Conservation (phyloP, 2,888 invertebrate genomes). For the Torymus tubicola region DNA sequence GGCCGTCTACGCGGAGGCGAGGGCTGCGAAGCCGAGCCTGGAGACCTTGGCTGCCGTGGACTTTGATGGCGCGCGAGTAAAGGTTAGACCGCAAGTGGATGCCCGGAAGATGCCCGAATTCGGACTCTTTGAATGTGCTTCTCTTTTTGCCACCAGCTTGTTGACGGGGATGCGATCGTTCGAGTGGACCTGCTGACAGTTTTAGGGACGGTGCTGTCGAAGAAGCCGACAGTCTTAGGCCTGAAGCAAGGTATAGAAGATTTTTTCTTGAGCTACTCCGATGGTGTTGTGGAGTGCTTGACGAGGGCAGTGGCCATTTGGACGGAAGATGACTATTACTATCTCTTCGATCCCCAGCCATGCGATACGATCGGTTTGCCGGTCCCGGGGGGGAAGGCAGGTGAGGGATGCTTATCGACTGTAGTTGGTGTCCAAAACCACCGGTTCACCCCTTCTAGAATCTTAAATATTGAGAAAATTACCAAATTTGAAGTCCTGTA, state of each 20-base stretch:
- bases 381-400: conserved; percentile 60
- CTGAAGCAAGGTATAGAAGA: conserved; percentile 67
- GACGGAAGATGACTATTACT: conserved; percentile 79
- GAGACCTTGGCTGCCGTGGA: conserved; percentile 68
- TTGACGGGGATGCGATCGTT: conserved; percentile 63
- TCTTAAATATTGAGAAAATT: too few species aligned
- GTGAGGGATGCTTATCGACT: background rate
- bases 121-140: background rate
- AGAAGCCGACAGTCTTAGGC: conserved; percentile 64
- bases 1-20: conserved; percentile 61
- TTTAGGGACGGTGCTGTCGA: conserved; percentile 69
- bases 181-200: conserved; percentile 69
- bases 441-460: too few species aligned
- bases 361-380: conserved; percentile 71
- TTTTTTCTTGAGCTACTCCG: conserved; percentile 68
- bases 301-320: conserved; percentile 78
- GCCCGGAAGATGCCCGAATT: background rate
- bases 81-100: conserved; percentile 8
- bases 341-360: conserved; percentile 80
- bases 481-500: too few species aligned
- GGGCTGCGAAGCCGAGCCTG: conserved; percentile 63
- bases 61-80: conserved; percentile 61
- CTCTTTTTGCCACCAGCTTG: conserved; percentile 56
- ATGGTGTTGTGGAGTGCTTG: conserved; percentile 69
- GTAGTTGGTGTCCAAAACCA: too few species aligned